A percentile compares a stretch with the other conserved stretches of the same genome.
phyloP scores from a whole-genome alignment of 2,113 vertebrate species.

The Paraplagusia blochii region DNA sequence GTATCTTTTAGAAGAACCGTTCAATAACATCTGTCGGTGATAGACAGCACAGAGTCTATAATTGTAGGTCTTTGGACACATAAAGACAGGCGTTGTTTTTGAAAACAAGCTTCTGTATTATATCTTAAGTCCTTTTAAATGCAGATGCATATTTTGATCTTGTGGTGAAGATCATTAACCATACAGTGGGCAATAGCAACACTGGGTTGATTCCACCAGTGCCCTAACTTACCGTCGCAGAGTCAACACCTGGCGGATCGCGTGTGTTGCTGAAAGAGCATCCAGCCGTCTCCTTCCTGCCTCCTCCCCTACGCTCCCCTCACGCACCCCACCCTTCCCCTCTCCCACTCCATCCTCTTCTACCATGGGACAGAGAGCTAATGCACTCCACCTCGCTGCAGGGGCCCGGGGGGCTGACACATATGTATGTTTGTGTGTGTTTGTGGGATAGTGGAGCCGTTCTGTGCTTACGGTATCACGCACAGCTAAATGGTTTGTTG shows the following conservation, averaged over 20 bases:
- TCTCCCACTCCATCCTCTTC: slow-evolving; percentile 49
- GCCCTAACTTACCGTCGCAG: slow-evolving; percentile 32
- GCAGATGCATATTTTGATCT: slow-evolving; percentile 47
- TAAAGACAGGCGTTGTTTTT: slow-evolving; percentile 56
- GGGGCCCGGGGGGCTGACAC: slow-evolving; percentile 36
- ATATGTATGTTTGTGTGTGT: slow-evolving; percentile 41
- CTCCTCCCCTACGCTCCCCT: slow-evolving; percentile 1
- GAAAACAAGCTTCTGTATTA: slow-evolving; percentile 50
- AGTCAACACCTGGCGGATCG: slow-evolving; percentile 69
- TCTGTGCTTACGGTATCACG: slow-evolving; percentile 61
- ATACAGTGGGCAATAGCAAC: slow-evolving; percentile 7
- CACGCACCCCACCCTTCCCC: neutral
- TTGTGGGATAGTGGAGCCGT: slow-evolving; percentile 37
- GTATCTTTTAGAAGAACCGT: too few relatives aligned
- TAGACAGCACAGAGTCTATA: too few relatives aligned
- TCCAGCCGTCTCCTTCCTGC: neutral
- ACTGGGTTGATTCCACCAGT: slow-evolving; percentile 52
- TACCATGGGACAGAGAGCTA: slow-evolving; percentile 56
- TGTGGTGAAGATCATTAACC: slow-evolving; percentile 35
- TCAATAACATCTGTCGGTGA: too few relatives aligned
- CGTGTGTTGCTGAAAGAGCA: slow-evolving; percentile 67
- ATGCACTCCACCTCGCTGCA: slow-evolving; percentile 61
- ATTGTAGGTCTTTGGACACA: neutral
- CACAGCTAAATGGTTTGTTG: slow-evolving; percentile 63
- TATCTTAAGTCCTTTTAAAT: slow-evolving; percentile 46